A percentile compares a stretch with the other conserved stretches of the same genome.
Evolutionary conservation across 2,888 invertebrate genomes (phyloP).

Genomic region (Furcula furcula): DNA sequence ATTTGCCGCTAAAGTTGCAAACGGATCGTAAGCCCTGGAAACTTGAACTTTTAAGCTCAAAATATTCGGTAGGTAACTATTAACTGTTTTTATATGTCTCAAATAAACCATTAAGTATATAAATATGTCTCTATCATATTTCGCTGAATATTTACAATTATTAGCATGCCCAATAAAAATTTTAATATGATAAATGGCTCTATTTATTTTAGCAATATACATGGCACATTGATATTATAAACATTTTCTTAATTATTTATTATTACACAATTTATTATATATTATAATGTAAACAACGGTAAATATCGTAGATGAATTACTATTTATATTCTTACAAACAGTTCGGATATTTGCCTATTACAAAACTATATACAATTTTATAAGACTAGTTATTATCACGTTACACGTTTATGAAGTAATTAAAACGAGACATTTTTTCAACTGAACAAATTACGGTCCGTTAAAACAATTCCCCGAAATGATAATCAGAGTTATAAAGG

Average conservation of each 20-base stretch:
- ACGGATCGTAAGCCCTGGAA: slow-evolving; percentile 46
- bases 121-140: slow-evolving; percentile 37
- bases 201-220: slow-evolving; percentile 64
- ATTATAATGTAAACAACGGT: slow-evolving; percentile 32
- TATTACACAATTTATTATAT: slow-evolving; percentile 31
- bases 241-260: slow-evolving; percentile 41
- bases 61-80: slow-evolving; percentile 43
- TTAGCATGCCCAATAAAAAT: slow-evolving; percentile 43
- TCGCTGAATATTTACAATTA: slow-evolving; percentile 44
- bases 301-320: slow-evolving; percentile 44
- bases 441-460: background rate
- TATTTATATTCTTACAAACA: slow-evolving; percentile 48
- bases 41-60: slow-evolving; percentile 36
- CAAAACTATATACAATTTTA: slow-evolving; percentile 66
- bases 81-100: slow-evolving; percentile 37
- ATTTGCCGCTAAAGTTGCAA: slow-evolving; percentile 41
- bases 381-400: slow-evolving; percentile 80
- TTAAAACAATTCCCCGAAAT: slow-evolving; percentile 22
- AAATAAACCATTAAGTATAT: slow-evolving; percentile 36
- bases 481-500: slow-evolving; percentile 16
- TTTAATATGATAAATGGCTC: slow-evolving; percentile 46
- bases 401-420: slow-evolving; percentile 63
- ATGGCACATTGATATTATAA: slow-evolving; percentile 56
- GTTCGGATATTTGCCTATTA: slow-evolving; percentile 50
- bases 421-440: slow-evolving; percentile 9